Conservation (phyloP, 1,140 invertebrate genomes). For the Pararge aegeria region DNA sequence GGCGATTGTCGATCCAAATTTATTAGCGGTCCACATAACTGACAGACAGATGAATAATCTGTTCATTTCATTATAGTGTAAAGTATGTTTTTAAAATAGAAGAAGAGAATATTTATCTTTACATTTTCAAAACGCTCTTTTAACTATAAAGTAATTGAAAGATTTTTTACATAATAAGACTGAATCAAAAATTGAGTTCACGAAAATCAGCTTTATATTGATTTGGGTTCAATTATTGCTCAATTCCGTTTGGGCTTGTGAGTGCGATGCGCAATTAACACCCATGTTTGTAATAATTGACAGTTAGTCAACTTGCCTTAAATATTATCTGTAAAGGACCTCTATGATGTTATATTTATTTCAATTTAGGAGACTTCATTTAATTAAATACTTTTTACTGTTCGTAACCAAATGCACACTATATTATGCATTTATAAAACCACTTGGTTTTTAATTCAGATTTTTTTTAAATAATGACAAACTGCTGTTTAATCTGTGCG, state of each 20-base stretch:
- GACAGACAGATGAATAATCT: too few species aligned
- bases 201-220: too few species aligned
- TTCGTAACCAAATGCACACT: not conserved
- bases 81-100: too few species aligned
- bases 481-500: not conserved
- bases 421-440: conserved; percentile 3
- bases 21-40: too few species aligned
- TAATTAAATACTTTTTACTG: not conserved
- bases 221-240: not conserved
- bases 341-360: not conserved
- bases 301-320: conserved; percentile 6
- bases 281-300: not conserved
- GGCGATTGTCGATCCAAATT: too few species aligned
- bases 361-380: not conserved
- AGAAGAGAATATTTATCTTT: too few species aligned
- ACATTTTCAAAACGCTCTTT: too few species aligned
- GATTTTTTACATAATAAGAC: too few species aligned
- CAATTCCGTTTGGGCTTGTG: not conserved
- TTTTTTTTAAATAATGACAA: not conserved
- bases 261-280: not conserved
- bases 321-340: conserved; percentile 4
- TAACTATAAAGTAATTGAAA: too few species aligned
- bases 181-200: too few species aligned
- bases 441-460: too few species aligned
- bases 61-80: too few species aligned